Evolutionary conservation across 2,888 invertebrate genomes (phyloP), one percentile per base, ranked within the genome.

Genomic region (Sialis lutaria): DNA sequence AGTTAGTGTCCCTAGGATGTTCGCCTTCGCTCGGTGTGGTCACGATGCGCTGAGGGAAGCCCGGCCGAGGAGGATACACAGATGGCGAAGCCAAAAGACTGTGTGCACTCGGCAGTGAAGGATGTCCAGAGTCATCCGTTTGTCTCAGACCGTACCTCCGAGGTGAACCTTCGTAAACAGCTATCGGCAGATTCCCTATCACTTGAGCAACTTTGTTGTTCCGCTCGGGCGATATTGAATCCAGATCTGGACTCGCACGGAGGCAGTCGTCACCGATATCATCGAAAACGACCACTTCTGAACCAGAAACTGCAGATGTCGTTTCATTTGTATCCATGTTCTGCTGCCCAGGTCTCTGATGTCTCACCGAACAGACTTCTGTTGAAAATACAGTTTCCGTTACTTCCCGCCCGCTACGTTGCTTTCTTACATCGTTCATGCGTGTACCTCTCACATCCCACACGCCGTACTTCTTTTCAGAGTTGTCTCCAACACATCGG

Each of bases 151-250:
- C 90, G 61, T 90, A 90, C 54, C 91, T 75, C 54, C 89, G 70
- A 10, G 91, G 91, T 40, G 90, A 91, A 10, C 88, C 90, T 55
- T 91, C 89, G 61, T 92, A 92, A 60, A 91, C 88, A 13, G 91
- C 89, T 55, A 92, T 91, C n/a, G 90, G 90, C 56, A 88, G 69
- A 64, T 78, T 82, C 42, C 86, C 87, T 57, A 87, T 86, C 40
- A 85, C 77, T 57, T 79, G 69, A 49, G 79, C 71, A 37, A 78
- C 75, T 59, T 64, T 62, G 49, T 62, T 62, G 55, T 64, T 64
- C 45, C 58, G 58, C 52, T 64, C 64, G 6, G 63, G 89, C 89
- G 0, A 90, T 91, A 80, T 73, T 83, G 40, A 88, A 88, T 65
- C 69, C 91, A 42, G 89, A 88, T 62, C 87, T 48, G 67, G 63